Evolutionary conservation across 2,113 vertebrate genomes (phyloP).

Genomic region (Phainopepla nitens): DNA sequence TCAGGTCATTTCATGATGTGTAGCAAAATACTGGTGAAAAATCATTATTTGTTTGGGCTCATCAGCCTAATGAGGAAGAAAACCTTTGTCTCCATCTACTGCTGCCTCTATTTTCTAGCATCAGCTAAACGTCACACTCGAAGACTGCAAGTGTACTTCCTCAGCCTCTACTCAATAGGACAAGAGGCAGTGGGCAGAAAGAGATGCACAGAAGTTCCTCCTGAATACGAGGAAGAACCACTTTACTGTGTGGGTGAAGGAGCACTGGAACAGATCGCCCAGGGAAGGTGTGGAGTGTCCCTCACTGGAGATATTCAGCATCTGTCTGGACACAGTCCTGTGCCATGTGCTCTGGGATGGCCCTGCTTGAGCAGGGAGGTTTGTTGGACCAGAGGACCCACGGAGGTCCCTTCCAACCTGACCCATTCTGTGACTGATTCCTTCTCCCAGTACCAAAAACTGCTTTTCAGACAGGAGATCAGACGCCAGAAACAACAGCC

Average conservation of each 20-base stretch:
- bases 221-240: neutral
- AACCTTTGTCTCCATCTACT: neutral
- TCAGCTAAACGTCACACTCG: neutral
- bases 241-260: fast-evolving
- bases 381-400: neutral
- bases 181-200: neutral
- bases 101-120: neutral
- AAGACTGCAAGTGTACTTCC: neutral
- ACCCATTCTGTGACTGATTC: neutral
- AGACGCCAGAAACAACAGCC: neutral
- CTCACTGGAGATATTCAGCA: neutral
- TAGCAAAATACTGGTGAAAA: neutral
- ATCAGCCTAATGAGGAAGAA: neutral
- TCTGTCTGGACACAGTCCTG: neutral
- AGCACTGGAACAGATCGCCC: neutral
- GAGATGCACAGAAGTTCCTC: neutral
- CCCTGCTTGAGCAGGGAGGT: neutral
- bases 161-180: neutral
- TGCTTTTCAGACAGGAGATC: neutral
- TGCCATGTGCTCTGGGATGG: neutral
- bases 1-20: neutral
- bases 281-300: neutral
- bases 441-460: neutral
- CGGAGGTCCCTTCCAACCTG: neutral
- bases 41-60: neutral